Evolutionary conservation across 2,888 invertebrate genomes (phyloP).

Genomic region (Mechanitis messenoides): DNA sequence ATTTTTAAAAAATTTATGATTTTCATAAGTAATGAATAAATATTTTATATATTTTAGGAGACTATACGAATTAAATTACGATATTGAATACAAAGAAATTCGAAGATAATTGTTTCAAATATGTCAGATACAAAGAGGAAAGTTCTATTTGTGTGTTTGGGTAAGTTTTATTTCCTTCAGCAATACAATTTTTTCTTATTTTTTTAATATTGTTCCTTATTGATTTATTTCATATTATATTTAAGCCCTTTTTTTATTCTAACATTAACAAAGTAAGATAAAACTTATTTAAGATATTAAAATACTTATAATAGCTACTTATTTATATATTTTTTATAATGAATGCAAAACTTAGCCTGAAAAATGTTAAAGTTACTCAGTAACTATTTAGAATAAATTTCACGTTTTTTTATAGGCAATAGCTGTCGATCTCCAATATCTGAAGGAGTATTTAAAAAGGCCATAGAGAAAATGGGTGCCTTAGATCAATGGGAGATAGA

Average conservation of each 20-base stretch:
- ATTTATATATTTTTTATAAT: too few species aligned
- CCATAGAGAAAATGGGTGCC: conserved; percentile 23
- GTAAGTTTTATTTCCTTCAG: conserved; percentile 12
- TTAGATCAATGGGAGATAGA: conserved; percentile 26
- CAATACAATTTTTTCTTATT: not conserved
- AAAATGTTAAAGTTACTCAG: too few species aligned
- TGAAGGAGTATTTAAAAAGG: conserved; percentile 24
- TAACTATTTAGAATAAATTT: too few species aligned
- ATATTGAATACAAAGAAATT: not conserved
- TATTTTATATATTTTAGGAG: too few species aligned
- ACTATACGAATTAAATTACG: not conserved
- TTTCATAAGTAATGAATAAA: too few species aligned
- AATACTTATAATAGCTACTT: too few species aligned
- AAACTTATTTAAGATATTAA: too few species aligned
- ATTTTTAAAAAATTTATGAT: too few species aligned
- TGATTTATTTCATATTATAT: too few species aligned
- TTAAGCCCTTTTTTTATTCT: too few species aligned
- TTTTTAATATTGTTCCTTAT: not conserved
- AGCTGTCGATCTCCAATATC: conserved; percentile 27
- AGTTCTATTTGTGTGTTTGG: conserved; percentile 24
- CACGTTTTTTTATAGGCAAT: conserved; percentile 14
- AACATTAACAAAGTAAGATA: too few species aligned
- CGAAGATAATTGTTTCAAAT: not conserved
- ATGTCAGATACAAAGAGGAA: conserved; percentile 21
- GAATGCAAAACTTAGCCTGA: too few species aligned